Evolutionary conservation across 2,797 vertebrate species (phyloP), one percentile per base, ranked within the genome.

Genomic region (Paratrypauchen microcephalus): DNA sequence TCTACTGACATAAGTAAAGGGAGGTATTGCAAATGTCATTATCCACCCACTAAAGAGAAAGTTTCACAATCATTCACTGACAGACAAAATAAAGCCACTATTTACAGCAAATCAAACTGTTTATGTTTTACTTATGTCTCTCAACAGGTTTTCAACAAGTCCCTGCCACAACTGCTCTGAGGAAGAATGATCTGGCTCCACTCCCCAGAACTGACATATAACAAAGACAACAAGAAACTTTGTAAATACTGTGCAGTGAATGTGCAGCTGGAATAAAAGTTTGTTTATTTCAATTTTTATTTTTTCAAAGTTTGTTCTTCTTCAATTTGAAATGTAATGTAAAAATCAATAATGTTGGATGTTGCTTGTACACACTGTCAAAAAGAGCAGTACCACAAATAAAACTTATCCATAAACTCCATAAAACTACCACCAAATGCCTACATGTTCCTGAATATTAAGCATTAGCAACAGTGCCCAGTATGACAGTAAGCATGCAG

Each of bases 131-230:
- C 23, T 67, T 65, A 13, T 26, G 2, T 66, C 52, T 50, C 62
- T 54, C 58, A 68, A 54, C 13, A 86, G 75, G 63, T 65, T 19
- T 23, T 68, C 21, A 24, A 79, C 71, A 36, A 63, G 61, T 21
- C 63, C 69, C 24, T 73, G 23, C 59, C 60, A 65, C 21, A 26
- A n/a, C 55, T 59, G 65, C 39, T 18, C 57, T 41, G 0, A 65
- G 52, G 15, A 39, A 1, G 2, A 65, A 60, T 70, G 66, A 21
- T 56, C 54, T 58, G 28, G 26, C 47, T 39, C 19, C 32, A 60
- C 57, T n/a, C 54, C 26, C 28, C 16, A 8, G 32, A 56, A 13
- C 8, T 57, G 5, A 2, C 36, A 23, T 23, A 6, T 23, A 16
- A 36, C 8, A 61, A 30, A 8, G 6, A 28, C 15, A 13, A 57